These are phyloP conservation scores for Dicrostonyx torquatus DNA, from an alignment of 2,797 vertebrate species.

Conservation along the genomic window DNA sequence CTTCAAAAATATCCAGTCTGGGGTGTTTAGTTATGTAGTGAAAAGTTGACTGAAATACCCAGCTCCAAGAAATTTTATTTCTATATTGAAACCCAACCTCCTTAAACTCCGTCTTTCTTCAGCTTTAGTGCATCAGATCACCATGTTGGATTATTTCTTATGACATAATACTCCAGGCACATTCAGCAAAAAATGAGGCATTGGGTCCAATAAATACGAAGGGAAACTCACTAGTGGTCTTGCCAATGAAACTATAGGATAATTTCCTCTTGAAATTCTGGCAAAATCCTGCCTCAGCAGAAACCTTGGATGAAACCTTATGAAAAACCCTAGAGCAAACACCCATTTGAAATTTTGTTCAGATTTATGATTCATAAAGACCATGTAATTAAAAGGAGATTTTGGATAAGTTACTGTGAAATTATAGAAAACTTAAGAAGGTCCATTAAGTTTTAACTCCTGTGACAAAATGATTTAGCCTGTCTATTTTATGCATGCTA, in stretches of 20 bases:
- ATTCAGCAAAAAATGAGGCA: neutral
- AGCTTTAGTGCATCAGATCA: neutral
- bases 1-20: neutral
- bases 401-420: neutral
- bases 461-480: neutral
- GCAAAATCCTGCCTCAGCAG: fast-evolving
- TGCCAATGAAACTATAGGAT: neutral
- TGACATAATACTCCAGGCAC: neutral
- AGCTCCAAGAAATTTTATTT: neutral
- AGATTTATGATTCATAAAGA: neutral
- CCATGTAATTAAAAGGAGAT: neutral
- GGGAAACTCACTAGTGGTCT: neutral
- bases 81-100: neutral
- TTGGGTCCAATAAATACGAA: neutral
- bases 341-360: neutral
- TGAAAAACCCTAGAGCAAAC: neutral
- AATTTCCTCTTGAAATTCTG: neutral
- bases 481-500: neutral
- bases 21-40: neutral
- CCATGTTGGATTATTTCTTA: neutral
- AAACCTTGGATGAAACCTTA: too few species aligned
- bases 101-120: neutral
- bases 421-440: neutral
- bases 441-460: neutral
- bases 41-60: neutral